Evolutionary conservation across 2,888 invertebrate species (phyloP).

Genomic region (Drosophila subsilvestris): DNA sequence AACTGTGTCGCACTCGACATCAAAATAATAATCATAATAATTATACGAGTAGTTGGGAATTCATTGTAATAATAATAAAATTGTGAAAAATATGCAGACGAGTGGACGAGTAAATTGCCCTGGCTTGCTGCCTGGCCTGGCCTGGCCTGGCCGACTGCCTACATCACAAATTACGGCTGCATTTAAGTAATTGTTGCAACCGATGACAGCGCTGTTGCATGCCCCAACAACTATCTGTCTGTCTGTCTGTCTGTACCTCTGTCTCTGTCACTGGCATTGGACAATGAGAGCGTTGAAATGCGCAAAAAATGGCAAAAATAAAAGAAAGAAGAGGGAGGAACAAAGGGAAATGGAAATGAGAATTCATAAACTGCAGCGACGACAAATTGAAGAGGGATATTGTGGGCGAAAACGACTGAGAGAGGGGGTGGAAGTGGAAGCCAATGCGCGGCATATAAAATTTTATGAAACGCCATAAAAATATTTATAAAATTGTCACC

Average conservation of each 20-base stretch:
- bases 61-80: slow-evolving; percentile 61
- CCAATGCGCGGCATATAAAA: slow-evolving; percentile 64
- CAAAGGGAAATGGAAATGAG: slow-evolving; percentile 18
- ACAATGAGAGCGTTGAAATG: slow-evolving; percentile 55
- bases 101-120: slow-evolving; percentile 47
- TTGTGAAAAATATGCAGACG: slow-evolving; percentile 63
- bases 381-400: slow-evolving; percentile 70
- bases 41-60: slow-evolving; percentile 27
- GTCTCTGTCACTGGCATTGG: slow-evolving; percentile 34
- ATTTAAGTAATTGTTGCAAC: slow-evolving; percentile 78
- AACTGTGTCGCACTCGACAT: slow-evolving; percentile 25
- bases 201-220: slow-evolving; percentile 64
- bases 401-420: not conserved
- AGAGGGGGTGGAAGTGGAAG: not conserved
- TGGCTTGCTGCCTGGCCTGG: slow-evolving; percentile 4
- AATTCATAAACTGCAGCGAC: slow-evolving; percentile 65
- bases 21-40: slow-evolving; percentile 54
- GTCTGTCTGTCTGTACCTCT: slow-evolving; percentile 8
- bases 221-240: slow-evolving; percentile 13
- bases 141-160: slow-evolving; percentile 52
- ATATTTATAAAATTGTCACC: slow-evolving; percentile 76
- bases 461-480: slow-evolving; percentile 78
- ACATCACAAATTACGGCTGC: slow-evolving; percentile 75
- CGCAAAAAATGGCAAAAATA: slow-evolving; percentile 44
- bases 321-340: slow-evolving; percentile 14